A percentile compares a stretch with the other conserved stretches of the same genome.
phyloP scores from a whole-genome alignment of 30 jellyfish, hydroid and myxozoan species.

The Rhopilema esculentum region DNA sequence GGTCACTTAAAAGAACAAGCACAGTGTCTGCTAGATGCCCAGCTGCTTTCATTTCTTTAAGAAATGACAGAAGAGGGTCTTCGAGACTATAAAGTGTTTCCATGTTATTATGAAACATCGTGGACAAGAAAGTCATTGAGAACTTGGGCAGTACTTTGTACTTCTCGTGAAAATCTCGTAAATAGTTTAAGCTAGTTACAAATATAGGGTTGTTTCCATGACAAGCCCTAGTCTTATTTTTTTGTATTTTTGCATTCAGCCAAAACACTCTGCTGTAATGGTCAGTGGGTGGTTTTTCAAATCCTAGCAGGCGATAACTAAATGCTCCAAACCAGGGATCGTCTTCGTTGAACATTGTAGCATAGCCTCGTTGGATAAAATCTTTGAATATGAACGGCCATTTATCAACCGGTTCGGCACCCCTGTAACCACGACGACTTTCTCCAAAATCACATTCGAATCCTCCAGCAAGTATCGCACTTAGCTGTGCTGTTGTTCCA shows the following conservation, averaged over 20 bases:
- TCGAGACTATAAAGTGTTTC: conserved; percentile 32
- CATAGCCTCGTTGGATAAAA: conserved; percentile 48
- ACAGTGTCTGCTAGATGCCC: conserved; percentile 25
- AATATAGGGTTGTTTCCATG: not conserved
- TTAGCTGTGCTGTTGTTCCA: conserved; percentile 67
- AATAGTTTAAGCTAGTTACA: not conserved
- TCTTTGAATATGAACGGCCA: conserved; percentile 81
- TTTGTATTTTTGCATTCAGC: not conserved
- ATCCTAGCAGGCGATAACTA: conserved; percentile 73
- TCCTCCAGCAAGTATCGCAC: conserved; percentile 56
- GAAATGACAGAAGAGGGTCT: conserved; percentile 8
- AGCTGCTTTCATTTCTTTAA: conserved; percentile 6
- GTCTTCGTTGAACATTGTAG: conserved; percentile 63
- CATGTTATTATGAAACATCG: conserved; percentile 43
- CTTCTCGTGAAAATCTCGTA: not conserved
- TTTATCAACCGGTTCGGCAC: conserved; percentile 34
- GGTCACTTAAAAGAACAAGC: conserved; percentile 48
- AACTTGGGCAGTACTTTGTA: conserved; percentile 11
- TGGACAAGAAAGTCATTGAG: conserved; percentile 1
- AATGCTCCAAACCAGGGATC: conserved; percentile 52
- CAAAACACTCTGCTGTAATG: conserved; percentile 75
- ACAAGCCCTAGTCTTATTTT: not conserved
- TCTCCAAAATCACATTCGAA: conserved; percentile 42
- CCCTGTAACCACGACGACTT: conserved; percentile 37
- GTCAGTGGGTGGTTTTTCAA: conserved; percentile 55